These are phyloP conservation scores for Paracentrotus lividus DNA, from an alignment of 53 echinoderm and acorn worm genomes.

Conservation along the genomic window DNA sequence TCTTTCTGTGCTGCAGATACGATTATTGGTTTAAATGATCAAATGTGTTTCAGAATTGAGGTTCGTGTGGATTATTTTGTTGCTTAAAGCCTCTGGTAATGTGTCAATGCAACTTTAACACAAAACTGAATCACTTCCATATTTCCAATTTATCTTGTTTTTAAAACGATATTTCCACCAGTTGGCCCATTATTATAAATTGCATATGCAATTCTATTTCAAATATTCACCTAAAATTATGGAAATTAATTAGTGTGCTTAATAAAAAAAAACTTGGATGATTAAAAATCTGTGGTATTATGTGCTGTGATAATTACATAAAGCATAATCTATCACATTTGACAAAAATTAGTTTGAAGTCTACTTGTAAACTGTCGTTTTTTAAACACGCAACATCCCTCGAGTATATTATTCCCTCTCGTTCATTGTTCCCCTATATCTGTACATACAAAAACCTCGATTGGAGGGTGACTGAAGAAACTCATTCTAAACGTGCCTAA, in stretches of 20 bases:
- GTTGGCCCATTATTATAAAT: too few relatives aligned
- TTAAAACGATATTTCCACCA: not conserved
- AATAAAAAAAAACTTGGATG: too few relatives aligned
- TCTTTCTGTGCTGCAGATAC: constrained; percentile 28
- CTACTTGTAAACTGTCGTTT: not conserved
- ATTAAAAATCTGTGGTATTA: too few relatives aligned
- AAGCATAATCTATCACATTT: not conserved
- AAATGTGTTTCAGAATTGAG: not conserved
- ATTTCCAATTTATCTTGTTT: not conserved
- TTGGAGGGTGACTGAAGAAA: not conserved
- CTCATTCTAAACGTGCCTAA: constrained; percentile 41
- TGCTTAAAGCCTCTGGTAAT: not conserved
- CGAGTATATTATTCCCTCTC: not conserved
- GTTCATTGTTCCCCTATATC: not conserved
- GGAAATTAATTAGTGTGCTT: too few relatives aligned
- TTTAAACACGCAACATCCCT: not conserved
- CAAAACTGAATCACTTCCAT: not conserved
- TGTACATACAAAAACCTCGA: not conserved
- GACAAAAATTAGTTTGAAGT: not conserved
- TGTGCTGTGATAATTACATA: constrained; percentile 1
- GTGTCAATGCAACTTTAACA: not conserved
- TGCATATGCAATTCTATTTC: too few relatives aligned
- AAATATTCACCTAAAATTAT: too few relatives aligned
- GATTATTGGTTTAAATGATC: not conserved
- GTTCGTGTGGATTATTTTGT: not conserved